Base-by-base conservation (phyloP, 2,888 invertebrate species). In the Drosophila anomalata region DNA sequence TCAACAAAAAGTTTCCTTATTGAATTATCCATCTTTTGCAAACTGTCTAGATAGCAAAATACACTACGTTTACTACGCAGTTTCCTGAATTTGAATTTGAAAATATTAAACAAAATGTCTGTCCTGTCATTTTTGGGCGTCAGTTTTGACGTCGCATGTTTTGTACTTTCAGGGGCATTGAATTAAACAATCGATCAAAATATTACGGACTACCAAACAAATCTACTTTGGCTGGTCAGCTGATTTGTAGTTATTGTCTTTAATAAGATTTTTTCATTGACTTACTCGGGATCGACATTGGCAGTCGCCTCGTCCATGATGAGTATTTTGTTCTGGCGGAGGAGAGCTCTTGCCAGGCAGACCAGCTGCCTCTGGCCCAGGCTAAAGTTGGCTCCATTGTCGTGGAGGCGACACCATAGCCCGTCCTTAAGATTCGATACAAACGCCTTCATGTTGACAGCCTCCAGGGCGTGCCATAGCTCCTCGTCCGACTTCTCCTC, bases 291-390 rank as follows among this genome's bases (percentile, higher is more conserved):
- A 92, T 98, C 97, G 3, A 97, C 97, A 91, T 97, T 97, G 2
- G 97, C 97, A 0, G 97, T 97, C 24, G 97, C 97, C 92, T 98
- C 98, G 87, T 98, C 98, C 78, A 98, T 93, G 22, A 98, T 95
- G 4, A 98, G 93, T 76, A 98, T 94, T 87, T 94, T 95, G 80
- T 95, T 96, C 87, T 95, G 95, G 53, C 95, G 93, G 0, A 98
- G 93, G 71, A 98, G 95, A 0, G 97, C 97, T 24, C 94, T 93
- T 75, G 97, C 98, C 70, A 98, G 92, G 88, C 98, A 98, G 61
- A 98, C 92, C 58, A 98, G 92, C 91, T 98, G 98, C 50, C 97
- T 92, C 91, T 98, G 97, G 0, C 98, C 98, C 58, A 96, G 96
- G 90, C 97, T 97, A 89, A 96, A 96, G 92, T 97, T 97, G 2